A percentile compares a stretch with the other conserved stretches of the same genome.
phyloP scores from a whole-genome alignment of 2,113 vertebrate genomes.

The Nannobrachium achirus region DNA sequence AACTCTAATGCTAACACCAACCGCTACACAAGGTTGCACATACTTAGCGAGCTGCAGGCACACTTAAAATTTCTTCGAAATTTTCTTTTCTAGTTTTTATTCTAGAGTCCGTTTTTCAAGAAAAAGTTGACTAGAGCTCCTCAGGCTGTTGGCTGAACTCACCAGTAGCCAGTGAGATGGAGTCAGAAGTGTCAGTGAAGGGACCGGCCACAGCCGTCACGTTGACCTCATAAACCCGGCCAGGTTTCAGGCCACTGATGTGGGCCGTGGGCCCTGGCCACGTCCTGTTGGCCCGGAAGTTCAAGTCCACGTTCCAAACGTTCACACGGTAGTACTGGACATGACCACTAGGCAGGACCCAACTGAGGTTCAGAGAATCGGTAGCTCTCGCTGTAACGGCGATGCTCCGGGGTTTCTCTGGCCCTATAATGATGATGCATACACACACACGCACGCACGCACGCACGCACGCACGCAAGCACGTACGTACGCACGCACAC shows the following conservation, averaged over 20 bases:
- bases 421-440: slow-evolving; percentile 45
- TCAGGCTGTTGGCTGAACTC: slow-evolving; percentile 25
- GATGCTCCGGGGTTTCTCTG: slow-evolving; percentile 43
- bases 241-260: slow-evolving; percentile 45
- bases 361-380: slow-evolving; percentile 28
- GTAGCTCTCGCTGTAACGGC: not conserved
- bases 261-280: fast-evolving
- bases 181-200: not conserved
- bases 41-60: no score
- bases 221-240: slow-evolving; percentile 35
- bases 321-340: slow-evolving; percentile 21
- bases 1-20: no score
- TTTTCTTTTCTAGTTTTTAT: no score
- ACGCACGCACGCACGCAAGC: no score
- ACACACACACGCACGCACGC: no score
- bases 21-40: no score
- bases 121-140: no score
- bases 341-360: slow-evolving; percentile 40
- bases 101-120: no score
- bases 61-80: no score
- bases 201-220: slow-evolving; percentile 54
- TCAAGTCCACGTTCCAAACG: not conserved
- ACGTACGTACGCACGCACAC: no score
- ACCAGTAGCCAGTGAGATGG: slow-evolving; percentile 53
- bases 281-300: fast-evolving